Conservation (phyloP, 2,113 vertebrate species). For the Callochromis pleurospilus region DNA sequence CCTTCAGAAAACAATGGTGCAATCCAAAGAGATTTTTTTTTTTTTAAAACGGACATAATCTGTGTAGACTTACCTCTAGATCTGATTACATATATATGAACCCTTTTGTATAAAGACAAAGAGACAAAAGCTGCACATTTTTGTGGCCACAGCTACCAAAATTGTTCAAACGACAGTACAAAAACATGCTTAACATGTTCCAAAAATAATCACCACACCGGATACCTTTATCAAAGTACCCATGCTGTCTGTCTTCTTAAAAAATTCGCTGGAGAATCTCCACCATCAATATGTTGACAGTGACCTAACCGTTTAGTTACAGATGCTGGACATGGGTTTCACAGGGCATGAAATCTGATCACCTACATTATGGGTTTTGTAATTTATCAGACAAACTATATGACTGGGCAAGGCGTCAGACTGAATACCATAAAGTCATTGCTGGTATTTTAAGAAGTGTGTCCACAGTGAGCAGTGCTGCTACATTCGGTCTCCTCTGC, state of each 20-base stretch:
- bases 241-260: background rate
- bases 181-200: background rate
- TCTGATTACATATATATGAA: background rate
- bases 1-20: background rate
- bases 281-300: background rate
- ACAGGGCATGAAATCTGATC: background rate
- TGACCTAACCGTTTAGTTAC: background rate
- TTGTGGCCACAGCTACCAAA: background rate
- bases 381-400: background rate
- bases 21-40: background rate
- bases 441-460: background rate
- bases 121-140: background rate
- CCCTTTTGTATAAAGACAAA: background rate
- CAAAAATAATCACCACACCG: background rate
- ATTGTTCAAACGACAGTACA: background rate
- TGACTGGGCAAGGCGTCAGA: background rate
- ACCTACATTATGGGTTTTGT: background rate
- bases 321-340: background rate
- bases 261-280: background rate
- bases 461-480: background rate
- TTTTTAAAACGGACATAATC: accelerated
- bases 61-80: background rate
- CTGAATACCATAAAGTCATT: background rate
- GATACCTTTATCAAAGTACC: background rate
- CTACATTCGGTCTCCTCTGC: background rate